A percentile compares a stretch with the other conserved stretches of the same genome.
Conservation (phyloP, 2,113 vertebrate genomes). For the Hipposideros armiger region DNA sequence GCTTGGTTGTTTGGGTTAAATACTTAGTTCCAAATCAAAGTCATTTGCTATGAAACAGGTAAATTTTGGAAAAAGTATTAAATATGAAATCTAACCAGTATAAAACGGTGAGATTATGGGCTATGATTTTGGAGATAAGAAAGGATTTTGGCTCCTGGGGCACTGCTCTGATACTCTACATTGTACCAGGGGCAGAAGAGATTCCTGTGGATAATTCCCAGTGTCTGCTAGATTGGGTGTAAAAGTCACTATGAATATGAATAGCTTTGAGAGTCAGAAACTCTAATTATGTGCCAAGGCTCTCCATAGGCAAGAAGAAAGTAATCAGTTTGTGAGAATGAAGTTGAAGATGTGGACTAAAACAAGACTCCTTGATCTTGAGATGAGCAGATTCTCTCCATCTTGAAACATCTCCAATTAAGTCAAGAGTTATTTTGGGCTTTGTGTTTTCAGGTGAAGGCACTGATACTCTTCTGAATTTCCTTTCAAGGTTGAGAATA, state of each 20-base stretch:
- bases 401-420: constrained; percentile 8
- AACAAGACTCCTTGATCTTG: constrained; percentile 24
- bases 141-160: neutral
- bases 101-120: neutral
- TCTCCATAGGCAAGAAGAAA: constrained; percentile 48
- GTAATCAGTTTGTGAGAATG: constrained; percentile 66
- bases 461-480: neutral
- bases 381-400: neutral
- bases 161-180: neutral
- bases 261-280: constrained; percentile 30
- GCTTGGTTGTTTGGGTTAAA: constrained; percentile 21
- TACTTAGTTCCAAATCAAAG: neutral
- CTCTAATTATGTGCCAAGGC: constrained; percentile 48
- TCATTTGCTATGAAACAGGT: constrained; percentile 13
- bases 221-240: neutral
- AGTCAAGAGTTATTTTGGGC: constrained; percentile 23
- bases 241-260: constrained; percentile 56
- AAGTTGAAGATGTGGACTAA: constrained; percentile 56
- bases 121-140: neutral
- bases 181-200: neutral
- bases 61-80: neutral
- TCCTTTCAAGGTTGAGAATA: constrained; percentile 12
- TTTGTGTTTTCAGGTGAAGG: constrained; percentile 47
- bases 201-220: constrained; percentile 38
- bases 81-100: neutral